Evolutionary conservation across 2,888 invertebrate species (phyloP).

Genomic region (Eupeodes latifasciatus): DNA sequence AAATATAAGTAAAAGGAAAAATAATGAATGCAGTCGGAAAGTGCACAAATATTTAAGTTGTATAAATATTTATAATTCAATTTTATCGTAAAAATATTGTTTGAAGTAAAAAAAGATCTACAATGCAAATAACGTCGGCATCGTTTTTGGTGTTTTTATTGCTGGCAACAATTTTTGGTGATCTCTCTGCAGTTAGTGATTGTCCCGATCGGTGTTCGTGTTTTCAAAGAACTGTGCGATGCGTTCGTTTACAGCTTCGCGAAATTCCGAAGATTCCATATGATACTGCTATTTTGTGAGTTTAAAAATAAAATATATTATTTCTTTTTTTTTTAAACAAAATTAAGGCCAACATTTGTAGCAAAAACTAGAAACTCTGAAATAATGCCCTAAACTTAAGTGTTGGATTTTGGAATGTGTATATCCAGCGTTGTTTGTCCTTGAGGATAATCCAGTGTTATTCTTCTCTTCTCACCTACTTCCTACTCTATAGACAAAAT

Average conservation of each 20-base stretch:
- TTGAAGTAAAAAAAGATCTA: background rate
- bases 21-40: background rate
- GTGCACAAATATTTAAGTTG: background rate
- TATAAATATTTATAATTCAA: background rate
- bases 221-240: constrained; percentile 81
- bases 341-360: too few relatives aligned
- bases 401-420: too few relatives aligned
- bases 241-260: constrained; percentile 81
- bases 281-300: constrained; percentile 83
- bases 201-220: constrained; percentile 82
- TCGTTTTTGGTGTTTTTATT: background rate
- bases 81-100: background rate
- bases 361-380: too few relatives aligned
- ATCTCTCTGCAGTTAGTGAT: constrained; percentile 52
- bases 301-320: constrained; percentile 67
- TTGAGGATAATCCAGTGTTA: too few relatives aligned
- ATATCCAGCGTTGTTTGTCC: too few relatives aligned
- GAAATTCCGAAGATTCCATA: constrained; percentile 80
- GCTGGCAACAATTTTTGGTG: constrained; percentile 4
- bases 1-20: background rate
- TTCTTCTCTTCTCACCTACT: too few relatives aligned
- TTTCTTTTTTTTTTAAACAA: background rate
- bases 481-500: too few relatives aligned
- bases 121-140: background rate
- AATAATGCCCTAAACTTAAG: too few relatives aligned